Evolutionary conservation across 2,888 invertebrate genomes (phyloP).

Genomic region (Folsomia manolachei): DNA sequence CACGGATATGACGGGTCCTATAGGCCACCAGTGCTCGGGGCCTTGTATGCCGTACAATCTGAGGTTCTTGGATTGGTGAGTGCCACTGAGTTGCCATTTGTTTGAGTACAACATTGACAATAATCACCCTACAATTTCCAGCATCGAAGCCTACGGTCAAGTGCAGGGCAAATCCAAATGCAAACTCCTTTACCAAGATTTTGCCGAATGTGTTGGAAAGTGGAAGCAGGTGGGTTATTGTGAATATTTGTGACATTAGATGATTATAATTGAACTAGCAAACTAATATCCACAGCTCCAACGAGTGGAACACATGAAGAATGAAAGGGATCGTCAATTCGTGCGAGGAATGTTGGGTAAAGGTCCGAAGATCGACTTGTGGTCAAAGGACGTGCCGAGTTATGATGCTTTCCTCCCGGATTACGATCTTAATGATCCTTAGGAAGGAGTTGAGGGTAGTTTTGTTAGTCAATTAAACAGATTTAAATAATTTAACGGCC

Average conservation of each 20-base stretch:
- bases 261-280: too few species aligned
- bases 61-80: slow-evolving; percentile 66
- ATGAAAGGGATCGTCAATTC: slow-evolving; percentile 35
- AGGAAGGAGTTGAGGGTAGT: too few species aligned
- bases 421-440: slow-evolving; percentile 9
- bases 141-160: slow-evolving; percentile 72
- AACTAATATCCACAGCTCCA: slow-evolving; percentile 17
- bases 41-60: slow-evolving; percentile 68
- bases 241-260: too few species aligned
- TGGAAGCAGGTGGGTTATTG: slow-evolving; percentile 61
- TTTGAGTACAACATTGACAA: background rate
- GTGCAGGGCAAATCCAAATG: slow-evolving; percentile 65
- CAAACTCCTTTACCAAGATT: slow-evolving; percentile 63
- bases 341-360: slow-evolving; percentile 29
- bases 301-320: slow-evolving; percentile 35
- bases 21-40: slow-evolving; percentile 61
- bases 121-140: background rate
- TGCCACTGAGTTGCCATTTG: too few species aligned
- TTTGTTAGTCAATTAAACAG: too few species aligned
- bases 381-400: slow-evolving; percentile 22
- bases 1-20: slow-evolving; percentile 67
- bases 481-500: too few species aligned
- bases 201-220: slow-evolving; percentile 66
- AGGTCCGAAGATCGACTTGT: slow-evolving; percentile 20
- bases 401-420: slow-evolving; percentile 24